Percentiles rank a stretch among this genome's conserved stretches.
Conservation (phyloP, 2,113 vertebrate genomes). For the Centropus bengalensis region DNA sequence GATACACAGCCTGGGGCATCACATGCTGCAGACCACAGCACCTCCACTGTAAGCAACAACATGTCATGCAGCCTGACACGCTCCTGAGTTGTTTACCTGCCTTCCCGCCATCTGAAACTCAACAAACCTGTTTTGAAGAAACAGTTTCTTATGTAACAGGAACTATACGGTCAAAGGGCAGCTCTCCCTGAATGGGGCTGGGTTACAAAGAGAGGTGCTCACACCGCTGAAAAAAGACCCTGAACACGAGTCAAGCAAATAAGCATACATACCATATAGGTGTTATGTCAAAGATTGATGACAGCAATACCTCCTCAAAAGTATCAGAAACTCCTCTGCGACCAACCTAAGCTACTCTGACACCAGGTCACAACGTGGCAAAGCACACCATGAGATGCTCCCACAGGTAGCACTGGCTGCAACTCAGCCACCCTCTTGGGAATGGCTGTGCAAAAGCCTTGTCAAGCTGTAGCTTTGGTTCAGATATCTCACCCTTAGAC, state of each 20-base stretch:
- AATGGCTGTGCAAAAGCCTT: not conserved
- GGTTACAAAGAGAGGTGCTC: not conserved
- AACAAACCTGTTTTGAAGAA: slow-evolving; percentile 2
- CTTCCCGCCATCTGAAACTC: not conserved
- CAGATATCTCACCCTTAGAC: not conserved
- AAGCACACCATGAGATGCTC: accelerated
- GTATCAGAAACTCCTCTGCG: not conserved
- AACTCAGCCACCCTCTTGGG: not conserved
- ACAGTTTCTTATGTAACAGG: not conserved
- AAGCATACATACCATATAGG: not conserved
- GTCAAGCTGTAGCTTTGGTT: accelerated
- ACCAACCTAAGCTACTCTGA: not conserved
- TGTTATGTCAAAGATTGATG: not conserved
- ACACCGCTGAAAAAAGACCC: not conserved
- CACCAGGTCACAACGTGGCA: not conserved
- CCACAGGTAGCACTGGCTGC: not conserved
- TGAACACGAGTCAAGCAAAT: not conserved
- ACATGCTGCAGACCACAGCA: not conserved
- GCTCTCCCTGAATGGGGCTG: not conserved
- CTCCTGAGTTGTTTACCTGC: not conserved
- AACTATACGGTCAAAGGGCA: not conserved
- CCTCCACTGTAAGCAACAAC: accelerated
- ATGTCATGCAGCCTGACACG: accelerated
- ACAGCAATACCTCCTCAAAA: not conserved
- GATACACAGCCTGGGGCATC: not conserved